Base-by-base conservation (phyloP, 1,140 invertebrate genomes). In the Drosophila cardini region DNA sequence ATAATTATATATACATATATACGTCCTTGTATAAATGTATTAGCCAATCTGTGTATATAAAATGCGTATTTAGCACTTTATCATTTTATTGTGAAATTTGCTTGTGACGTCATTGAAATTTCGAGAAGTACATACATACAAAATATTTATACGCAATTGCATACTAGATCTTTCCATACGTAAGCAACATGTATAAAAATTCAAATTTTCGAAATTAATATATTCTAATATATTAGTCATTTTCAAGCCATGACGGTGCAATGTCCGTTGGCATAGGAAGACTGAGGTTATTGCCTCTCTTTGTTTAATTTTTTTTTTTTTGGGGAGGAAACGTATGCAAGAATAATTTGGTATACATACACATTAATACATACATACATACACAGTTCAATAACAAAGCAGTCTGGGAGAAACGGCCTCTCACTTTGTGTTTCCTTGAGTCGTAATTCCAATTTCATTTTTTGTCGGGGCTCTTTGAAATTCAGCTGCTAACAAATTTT, bases 81-180 rank as follows among this genome's bases (percentile, higher is more conserved):
- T 15, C 11, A 64, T 8, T 58, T 61, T 42, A 36, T 74, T 69
- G 64, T 77, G 75, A 77, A 74, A 77, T 77, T 18, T 26, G 15
- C 26, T 60, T 74, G 34, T 70, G 75, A 48, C 64, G 71, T 74
- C 64, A 74, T 48, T 42, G 53, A 77, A 70, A 34, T 30, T 77
- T 77, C 75, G 45, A 74, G 75, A 74, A 21, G 53, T 18, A n/a
- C 38, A 16, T 36, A 45, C 53, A 42, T 43, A 42, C 6, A 18
- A 26, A 26, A 26, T 5, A 26, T 26, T 26, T 2, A 4, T 26
- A 26, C 5, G 21, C 21, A 26, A 26, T 26, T 4, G 4, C 21
- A 2, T 26, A 26, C 21, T 26, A 26, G 21, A 26, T 26, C 21
- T 34, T 30, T 34, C 30, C n/a, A 67, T 45, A 52, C 40, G 18